A percentile compares a stretch with the other conserved stretches of the same genome.
Conservation (phyloP, 2,888 invertebrate species). For the Caenorhabditis afra region DNA sequence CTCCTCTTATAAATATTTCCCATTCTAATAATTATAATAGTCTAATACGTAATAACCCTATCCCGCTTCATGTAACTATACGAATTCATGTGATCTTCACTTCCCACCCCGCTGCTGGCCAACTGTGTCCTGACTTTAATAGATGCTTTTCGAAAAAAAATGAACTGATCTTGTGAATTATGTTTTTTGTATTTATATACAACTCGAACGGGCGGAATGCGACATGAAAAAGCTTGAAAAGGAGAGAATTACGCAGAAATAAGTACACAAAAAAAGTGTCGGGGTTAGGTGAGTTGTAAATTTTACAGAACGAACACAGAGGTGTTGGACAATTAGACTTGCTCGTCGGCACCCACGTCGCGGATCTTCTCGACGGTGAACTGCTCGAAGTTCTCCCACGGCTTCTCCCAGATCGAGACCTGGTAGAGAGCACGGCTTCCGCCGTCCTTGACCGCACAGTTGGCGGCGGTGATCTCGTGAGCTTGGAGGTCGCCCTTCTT, state of each 20-base stretch:
- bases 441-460: conserved; percentile 65
- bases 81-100: conserved; percentile 3
- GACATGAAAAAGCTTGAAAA: neutral
- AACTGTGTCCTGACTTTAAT: neutral
- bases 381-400: conserved; percentile 75
- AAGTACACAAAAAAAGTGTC: conserved; percentile 19
- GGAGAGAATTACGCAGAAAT: neutral
- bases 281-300: too few species aligned
- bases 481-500: conserved; percentile 66
- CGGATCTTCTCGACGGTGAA: conserved; percentile 70
- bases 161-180: conserved; percentile 1
- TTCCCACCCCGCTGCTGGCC: neutral
- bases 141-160: neutral
- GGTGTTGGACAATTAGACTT: conserved; percentile 52
- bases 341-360: conserved; percentile 63
- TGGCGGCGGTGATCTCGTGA: conserved; percentile 59
- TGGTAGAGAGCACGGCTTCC: conserved; percentile 67
- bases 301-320: neutral
- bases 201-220: conserved; percentile 16
- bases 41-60: neutral
- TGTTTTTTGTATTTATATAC: conserved; percentile 23
- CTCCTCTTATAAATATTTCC: too few species aligned
- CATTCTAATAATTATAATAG: conserved; percentile 11
- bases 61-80: conserved; percentile 10
- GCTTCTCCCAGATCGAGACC: conserved; percentile 72